Conservation (phyloP, 64 coral and sea anemone species). For the Dendrophyllia cribrosa region DNA sequence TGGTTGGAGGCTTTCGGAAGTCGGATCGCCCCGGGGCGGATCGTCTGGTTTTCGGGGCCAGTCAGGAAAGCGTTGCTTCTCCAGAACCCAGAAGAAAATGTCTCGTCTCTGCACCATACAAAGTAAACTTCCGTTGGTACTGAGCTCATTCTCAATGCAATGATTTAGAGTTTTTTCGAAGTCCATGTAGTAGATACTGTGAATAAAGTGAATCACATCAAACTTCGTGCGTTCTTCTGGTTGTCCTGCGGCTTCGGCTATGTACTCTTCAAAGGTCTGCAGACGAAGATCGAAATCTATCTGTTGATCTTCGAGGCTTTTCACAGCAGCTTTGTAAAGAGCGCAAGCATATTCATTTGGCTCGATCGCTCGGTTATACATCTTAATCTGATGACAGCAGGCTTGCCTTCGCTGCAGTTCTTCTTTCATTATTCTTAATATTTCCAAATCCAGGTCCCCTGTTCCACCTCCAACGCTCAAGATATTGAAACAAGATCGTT, state of each 20-base stretch:
- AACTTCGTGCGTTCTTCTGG: constrained; percentile 12
- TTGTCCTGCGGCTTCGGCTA: not conserved
- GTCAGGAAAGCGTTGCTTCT: not conserved
- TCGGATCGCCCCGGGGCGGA: too few species aligned
- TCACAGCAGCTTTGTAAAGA: not conserved
- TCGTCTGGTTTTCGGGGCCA: not conserved
- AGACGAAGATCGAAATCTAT: not conserved
- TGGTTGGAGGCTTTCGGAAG: not conserved
- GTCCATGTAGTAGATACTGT: too few species aligned
- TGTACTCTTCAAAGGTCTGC: constrained; percentile 29
- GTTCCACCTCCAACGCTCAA: constrained; percentile 43
- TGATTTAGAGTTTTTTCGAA: too few species aligned
- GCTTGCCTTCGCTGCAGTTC: constrained; percentile 1
- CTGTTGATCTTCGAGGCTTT: too few species aligned
- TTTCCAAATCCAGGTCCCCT: constrained; percentile 36
- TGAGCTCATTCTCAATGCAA: too few species aligned
- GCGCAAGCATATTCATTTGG: constrained; percentile 2
- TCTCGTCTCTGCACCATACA: not conserved
- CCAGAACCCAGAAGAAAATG: not conserved
- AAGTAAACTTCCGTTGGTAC: too few species aligned
- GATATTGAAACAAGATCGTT: constrained; percentile 1
- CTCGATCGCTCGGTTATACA: too few species aligned
- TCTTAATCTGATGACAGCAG: not conserved
- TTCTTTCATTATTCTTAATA: too few species aligned
- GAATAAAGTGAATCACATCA: constrained; percentile 48